Conservation (phyloP, 2,113 vertebrate species). For the Aepyceros melampus region DNA sequence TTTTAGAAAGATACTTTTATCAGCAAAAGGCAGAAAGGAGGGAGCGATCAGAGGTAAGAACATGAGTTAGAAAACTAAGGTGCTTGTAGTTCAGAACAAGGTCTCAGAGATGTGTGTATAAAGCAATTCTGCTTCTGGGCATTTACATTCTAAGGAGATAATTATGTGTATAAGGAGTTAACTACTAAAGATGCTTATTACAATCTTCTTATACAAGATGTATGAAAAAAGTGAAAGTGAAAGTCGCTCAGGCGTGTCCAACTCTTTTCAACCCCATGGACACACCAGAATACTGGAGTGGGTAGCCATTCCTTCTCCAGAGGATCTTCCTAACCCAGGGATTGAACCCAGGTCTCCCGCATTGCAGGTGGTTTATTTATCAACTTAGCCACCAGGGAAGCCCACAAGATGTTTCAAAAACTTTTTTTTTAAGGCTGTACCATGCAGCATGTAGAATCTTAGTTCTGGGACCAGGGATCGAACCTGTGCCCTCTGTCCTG, state of each 20-base stretch:
- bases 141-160: neutral
- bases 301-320: neutral
- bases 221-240: neutral
- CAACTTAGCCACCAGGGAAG: neutral
- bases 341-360: neutral
- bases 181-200: neutral
- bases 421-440: neutral
- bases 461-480: neutral
- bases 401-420: neutral
- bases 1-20: neutral
- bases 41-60: neutral
- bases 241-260: accelerated
- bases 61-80: neutral
- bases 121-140: neutral
- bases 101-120: neutral
- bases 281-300: neutral
- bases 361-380: neutral
- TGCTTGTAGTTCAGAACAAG: neutral
- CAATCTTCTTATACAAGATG: neutral
- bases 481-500: neutral
- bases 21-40: neutral
- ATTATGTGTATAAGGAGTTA: neutral
- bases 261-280: neutral
- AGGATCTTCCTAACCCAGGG: neutral
- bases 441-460: neutral